phyloP scores from a whole-genome alignment of 2,888 invertebrate genomes.

The Eupithecia subumbrata region DNA sequence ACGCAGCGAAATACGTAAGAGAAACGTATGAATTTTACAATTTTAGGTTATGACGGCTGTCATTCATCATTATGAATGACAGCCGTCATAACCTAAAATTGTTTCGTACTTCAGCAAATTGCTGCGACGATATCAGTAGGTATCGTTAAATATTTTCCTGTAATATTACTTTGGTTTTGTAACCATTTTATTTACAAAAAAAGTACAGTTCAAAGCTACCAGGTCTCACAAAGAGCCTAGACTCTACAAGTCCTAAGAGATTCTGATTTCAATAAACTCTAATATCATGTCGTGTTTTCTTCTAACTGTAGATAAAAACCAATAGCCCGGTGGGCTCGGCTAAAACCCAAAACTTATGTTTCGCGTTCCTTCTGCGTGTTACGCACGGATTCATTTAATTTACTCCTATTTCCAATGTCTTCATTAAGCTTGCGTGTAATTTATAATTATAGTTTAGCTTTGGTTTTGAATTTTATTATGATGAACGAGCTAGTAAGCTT shows the following conservation, averaged over 20 bases:
- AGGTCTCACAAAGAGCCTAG: too few relatives aligned
- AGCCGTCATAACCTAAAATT: too few relatives aligned
- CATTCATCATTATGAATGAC: too few relatives aligned
- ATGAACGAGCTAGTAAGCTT: not conserved
- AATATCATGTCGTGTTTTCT: not conserved
- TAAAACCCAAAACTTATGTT: not conserved
- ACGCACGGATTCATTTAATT: constrained; percentile 42
- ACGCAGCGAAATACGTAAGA: too few relatives aligned
- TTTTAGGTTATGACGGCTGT: too few relatives aligned
- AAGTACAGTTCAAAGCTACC: not conserved
- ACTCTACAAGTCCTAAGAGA: not conserved
- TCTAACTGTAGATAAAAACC: not conserved
- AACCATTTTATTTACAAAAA: not conserved
- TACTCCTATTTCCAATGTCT: constrained; percentile 34
- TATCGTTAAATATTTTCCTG: too few relatives aligned
- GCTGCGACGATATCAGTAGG: too few relatives aligned
- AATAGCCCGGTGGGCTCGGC: not conserved
- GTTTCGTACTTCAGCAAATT: too few relatives aligned
- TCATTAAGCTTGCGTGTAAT: constrained; percentile 32
- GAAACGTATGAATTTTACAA: too few relatives aligned
- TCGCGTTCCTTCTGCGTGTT: constrained; percentile 30
- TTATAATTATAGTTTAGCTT: constrained; percentile 22
- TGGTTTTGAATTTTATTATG: not conserved
- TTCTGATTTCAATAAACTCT: not conserved
- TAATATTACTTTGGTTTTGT: too few relatives aligned